Percentiles rank a stretch among this genome's conserved stretches.
Evolutionary conservation across 64 coral and sea anemone species (phyloP).

Genomic region (Platygyra sinensis): DNA sequence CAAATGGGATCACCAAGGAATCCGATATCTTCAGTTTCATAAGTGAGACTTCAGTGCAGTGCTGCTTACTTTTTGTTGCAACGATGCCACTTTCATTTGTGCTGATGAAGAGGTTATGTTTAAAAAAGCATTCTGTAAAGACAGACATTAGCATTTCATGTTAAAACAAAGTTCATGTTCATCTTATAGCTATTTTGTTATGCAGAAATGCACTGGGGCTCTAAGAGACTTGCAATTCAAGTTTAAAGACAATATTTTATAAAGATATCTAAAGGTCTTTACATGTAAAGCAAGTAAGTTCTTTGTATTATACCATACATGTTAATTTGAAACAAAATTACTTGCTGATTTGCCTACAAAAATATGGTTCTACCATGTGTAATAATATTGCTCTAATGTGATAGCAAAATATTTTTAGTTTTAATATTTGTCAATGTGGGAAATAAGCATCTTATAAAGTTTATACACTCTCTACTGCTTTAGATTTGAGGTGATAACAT

Average conservation of each 20-base stretch:
- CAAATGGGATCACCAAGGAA: constrained; percentile 96
- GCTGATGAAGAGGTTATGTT: not conserved
- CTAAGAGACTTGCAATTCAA: not conserved
- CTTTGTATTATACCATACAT: not conserved
- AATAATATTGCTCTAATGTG: too few species aligned
- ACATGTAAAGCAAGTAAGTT: not conserved
- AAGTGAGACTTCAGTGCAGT: not conserved
- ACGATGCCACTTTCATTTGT: not conserved
- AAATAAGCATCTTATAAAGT: too few species aligned
- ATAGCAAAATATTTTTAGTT: too few species aligned
- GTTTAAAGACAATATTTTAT: not conserved
- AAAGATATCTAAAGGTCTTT: not conserved
- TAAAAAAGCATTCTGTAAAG: not conserved
- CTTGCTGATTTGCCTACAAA: too few species aligned
- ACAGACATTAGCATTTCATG: not conserved
- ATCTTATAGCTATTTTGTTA: too few species aligned
- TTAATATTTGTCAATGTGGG: too few species aligned
- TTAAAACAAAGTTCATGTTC: too few species aligned
- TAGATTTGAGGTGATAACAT: too few species aligned
- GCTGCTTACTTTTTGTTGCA: not conserved
- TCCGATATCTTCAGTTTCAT: constrained; percentile 95
- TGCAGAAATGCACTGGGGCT: not conserved
- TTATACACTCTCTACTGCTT: too few species aligned
- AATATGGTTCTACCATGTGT: too few species aligned
- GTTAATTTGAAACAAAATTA: not conserved